Evolutionary conservation across 1,140 invertebrate genomes (phyloP).

Genomic region (Euschistus heros): DNA sequence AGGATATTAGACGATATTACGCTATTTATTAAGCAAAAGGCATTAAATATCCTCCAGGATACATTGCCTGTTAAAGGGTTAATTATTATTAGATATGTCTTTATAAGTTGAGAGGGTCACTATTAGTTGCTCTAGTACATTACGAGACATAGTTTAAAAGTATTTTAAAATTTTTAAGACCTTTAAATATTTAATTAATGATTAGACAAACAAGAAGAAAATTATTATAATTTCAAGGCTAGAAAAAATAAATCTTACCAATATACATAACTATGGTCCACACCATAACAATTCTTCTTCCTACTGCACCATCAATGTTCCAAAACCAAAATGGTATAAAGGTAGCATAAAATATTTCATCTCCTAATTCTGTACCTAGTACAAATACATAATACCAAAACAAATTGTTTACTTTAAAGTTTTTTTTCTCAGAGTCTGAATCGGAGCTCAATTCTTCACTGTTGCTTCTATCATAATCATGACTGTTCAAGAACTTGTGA

Average conservation of each 20-base stretch:
- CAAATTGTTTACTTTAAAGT: constrained; percentile 55
- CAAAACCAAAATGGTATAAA: constrained; percentile 88
- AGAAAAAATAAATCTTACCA: constrained; percentile 41
- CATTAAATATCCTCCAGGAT: no score
- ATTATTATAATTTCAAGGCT: constrained; percentile 35
- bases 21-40: no score
- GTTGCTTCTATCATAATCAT: background rate
- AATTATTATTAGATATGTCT: no score
- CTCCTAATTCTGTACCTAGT: constrained; percentile 71
- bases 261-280: constrained; percentile 80
- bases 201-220: constrained; percentile 30
- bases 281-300: constrained; percentile 63
- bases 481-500: no score
- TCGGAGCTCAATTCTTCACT: constrained; percentile 19
- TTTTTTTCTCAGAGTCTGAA: constrained; percentile 26
- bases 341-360: constrained; percentile 76
- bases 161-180: no score
- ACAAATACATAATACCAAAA: constrained; percentile 81
- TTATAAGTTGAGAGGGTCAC: no score
- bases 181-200: no score
- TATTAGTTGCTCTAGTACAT: no score
- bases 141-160: no score
- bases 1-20: no score
- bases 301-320: constrained; percentile 79
- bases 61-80: no score